Conservation (phyloP, 1,140 invertebrate species). For the Anthonomus grandis region DNA sequence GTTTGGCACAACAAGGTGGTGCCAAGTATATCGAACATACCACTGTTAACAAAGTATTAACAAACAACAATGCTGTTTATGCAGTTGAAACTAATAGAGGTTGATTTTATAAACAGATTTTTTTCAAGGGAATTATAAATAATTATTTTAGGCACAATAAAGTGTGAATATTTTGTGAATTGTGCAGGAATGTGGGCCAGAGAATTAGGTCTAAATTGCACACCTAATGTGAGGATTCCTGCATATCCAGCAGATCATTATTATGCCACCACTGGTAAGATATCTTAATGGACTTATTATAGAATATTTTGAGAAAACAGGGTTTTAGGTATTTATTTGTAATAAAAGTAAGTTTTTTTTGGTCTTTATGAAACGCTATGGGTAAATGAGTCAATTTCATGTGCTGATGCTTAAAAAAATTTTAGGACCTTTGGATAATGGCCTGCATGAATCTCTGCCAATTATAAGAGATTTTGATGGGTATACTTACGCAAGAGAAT, state of each 20-base stretch:
- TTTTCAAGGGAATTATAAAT: background rate
- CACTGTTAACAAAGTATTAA: conserved; percentile 56
- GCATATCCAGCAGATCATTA: conserved; percentile 70
- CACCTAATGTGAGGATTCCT: conserved; percentile 64
- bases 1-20: conserved; percentile 59
- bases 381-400: too few species aligned
- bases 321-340: too few species aligned
- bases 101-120: conserved; percentile 5
- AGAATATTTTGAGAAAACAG: too few species aligned
- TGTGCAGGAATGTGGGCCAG: conserved; percentile 73
- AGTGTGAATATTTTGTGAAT: conserved; percentile 72
- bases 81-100: conserved; percentile 59
- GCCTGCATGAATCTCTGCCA: conserved; percentile 45
- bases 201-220: conserved; percentile 61
- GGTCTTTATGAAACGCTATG: too few species aligned
- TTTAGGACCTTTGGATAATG: conserved; percentile 16
- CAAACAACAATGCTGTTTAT: conserved; percentile 57
- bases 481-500: conserved; percentile 59
- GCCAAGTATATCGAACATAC: conserved; percentile 62
- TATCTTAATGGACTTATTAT: too few species aligned
- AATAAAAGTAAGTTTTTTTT: too few species aligned
- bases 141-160: conserved; percentile 49
- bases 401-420: background rate
- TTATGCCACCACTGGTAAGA: conserved; percentile 60
- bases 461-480: conserved; percentile 71